A percentile compares a stretch with the other conserved stretches of the same genome.
Evolutionary conservation across 2,797 vertebrate genomes (phyloP).

Genomic region (Manis pentadactyla): DNA sequence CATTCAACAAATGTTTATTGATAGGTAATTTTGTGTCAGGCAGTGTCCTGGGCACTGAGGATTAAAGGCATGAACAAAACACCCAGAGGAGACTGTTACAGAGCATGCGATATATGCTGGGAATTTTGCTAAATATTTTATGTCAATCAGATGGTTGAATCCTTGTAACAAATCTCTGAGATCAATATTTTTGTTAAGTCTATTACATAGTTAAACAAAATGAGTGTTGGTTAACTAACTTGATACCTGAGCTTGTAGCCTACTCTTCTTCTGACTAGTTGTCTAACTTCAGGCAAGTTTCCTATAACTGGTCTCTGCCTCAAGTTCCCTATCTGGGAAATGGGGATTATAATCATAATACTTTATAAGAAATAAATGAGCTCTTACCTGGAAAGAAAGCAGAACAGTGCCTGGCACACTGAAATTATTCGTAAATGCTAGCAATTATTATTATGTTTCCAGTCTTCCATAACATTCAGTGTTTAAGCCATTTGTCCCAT

Average conservation of each 20-base stretch:
- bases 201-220: not conserved
- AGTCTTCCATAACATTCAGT: not conserved
- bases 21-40: not conserved
- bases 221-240: not conserved
- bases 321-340: not conserved
- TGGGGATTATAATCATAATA: not conserved
- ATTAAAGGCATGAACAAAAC: not conserved
- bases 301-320: not conserved
- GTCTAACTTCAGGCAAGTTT: not conserved
- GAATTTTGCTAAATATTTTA: not conserved
- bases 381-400: not conserved
- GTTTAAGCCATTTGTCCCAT: not conserved
- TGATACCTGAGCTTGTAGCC: not conserved
- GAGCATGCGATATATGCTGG: no score
- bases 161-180: not conserved
- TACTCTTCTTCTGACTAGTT: not conserved
- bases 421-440: not conserved
- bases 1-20: not conserved
- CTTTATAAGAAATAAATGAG: not conserved
- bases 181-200: not conserved
- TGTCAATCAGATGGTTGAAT: not conserved
- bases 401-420: not conserved
- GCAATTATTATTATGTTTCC: not conserved
- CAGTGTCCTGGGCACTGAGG: not conserved
- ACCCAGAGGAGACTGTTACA: not conserved